These are phyloP conservation scores for Kuschelorhynchus macadamiae DNA, from an alignment of 2,888 invertebrate species.

Conservation along the genomic window DNA sequence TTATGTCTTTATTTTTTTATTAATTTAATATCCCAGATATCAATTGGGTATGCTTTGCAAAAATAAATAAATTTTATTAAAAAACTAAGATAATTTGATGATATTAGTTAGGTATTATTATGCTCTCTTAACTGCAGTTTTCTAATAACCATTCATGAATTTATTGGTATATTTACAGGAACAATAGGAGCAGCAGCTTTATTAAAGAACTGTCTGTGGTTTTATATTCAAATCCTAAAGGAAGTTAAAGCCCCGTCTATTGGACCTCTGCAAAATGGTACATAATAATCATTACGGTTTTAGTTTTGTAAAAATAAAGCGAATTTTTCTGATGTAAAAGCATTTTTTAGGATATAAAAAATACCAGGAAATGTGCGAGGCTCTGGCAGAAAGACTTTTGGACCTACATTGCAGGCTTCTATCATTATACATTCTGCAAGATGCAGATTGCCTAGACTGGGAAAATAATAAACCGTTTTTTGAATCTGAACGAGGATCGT, in stretches of 20 bases:
- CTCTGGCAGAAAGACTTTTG: conserved; percentile 84
- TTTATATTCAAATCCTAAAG: conserved; percentile 77
- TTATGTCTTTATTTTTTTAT: no score
- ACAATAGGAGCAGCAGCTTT: conserved; percentile 86
- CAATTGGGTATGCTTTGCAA: no score
- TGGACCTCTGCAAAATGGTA: conserved; percentile 63
- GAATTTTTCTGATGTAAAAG: not conserved
- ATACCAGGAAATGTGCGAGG: conserved; percentile 87
- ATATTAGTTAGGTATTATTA: no score
- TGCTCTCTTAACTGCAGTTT: no score
- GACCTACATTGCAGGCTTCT: conserved; percentile 86
- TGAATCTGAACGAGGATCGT: conserved; percentile 83
- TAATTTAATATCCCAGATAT: no score
- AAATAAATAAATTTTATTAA: no score
- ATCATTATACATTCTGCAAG: conserved; percentile 85
- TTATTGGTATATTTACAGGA: no score
- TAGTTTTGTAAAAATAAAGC: no score
- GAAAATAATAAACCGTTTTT: conserved; percentile 77
- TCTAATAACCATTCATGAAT: no score
- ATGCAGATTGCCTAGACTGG: conserved; percentile 85
- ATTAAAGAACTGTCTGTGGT: conserved; percentile 83
- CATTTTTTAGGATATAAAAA: conserved; percentile 75
- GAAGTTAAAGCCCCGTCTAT: conserved; percentile 54
- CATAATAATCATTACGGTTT: no score
- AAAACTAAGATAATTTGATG: no score